Percentiles rank a stretch among this genome's conserved stretches.
These are phyloP conservation scores for Neocrepidodera transversa DNA, from an alignment of 2,888 invertebrate species.

Conservation along the genomic window DNA sequence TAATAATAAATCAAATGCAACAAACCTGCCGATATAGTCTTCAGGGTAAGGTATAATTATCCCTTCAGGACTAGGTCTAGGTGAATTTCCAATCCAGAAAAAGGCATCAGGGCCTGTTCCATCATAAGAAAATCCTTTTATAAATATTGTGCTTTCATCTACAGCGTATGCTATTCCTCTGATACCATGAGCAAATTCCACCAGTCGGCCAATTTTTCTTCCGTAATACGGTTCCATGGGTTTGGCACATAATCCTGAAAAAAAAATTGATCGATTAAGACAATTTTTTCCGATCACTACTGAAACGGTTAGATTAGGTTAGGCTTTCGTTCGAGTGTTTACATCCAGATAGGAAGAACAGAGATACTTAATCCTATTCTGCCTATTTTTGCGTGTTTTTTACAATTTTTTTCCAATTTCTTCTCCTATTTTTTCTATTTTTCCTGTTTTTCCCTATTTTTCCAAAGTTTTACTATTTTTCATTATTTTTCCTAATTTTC, in stretches of 20 bases:
- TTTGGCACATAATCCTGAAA: slow-evolving; percentile 52
- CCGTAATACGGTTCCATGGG: slow-evolving; percentile 77
- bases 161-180: slow-evolving; percentile 85
- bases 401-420: too few relatives aligned
- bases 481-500: too few relatives aligned
- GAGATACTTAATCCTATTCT: too few relatives aligned
- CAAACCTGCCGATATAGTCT: slow-evolving; percentile 79
- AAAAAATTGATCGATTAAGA: slow-evolving; percentile 5
- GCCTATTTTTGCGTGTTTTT: too few relatives aligned
- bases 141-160: slow-evolving; percentile 86
- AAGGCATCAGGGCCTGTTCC: slow-evolving; percentile 88
- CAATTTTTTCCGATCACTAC: too few relatives aligned
- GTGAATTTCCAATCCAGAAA: slow-evolving; percentile 89
- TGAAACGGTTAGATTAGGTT: too few relatives aligned
- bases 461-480: too few relatives aligned
- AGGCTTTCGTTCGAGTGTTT: too few relatives aligned
- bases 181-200: slow-evolving; percentile 80
- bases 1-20: too few relatives aligned
- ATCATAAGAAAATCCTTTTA: slow-evolving; percentile 87
- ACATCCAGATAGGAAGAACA: too few relatives aligned
- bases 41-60: slow-evolving; percentile 87
- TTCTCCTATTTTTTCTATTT: too few relatives aligned
- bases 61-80: slow-evolving; percentile 82
- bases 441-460: too few relatives aligned
- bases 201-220: slow-evolving; percentile 74